Evolutionary conservation across 2,113 vertebrate species (phyloP).

Genomic region (Thalassoma bifasciatum): DNA sequence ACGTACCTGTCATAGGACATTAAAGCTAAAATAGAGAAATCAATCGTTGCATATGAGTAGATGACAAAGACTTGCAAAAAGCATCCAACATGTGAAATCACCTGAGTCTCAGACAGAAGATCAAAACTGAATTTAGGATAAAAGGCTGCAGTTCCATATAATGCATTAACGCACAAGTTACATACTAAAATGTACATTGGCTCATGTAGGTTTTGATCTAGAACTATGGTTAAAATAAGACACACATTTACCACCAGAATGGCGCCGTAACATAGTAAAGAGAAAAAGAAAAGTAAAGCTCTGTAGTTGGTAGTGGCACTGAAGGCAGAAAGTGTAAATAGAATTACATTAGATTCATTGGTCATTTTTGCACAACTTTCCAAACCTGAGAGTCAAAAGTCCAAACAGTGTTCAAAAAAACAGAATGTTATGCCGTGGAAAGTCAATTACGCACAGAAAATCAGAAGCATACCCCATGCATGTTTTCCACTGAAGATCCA

Average conservation of each 20-base stretch:
- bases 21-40: conserved; percentile 6
- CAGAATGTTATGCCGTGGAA: background rate
- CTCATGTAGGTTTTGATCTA: conserved; percentile 25
- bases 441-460: background rate
- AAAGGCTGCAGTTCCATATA: conserved; percentile 27
- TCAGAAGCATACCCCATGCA: background rate
- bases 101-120: conserved; percentile 7
- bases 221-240: background rate
- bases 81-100: conserved; percentile 20
- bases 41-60: conserved; percentile 10
- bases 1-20: conserved; percentile 47
- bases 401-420: background rate
- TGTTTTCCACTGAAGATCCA: background rate
- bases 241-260: conserved; percentile 12
- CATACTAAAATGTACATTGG: conserved; percentile 34
- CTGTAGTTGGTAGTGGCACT: conserved; percentile 25
- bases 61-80: conserved; percentile 17
- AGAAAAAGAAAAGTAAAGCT: conserved; percentile 29
- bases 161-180: conserved; percentile 17
- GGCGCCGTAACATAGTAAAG: conserved; percentile 17
- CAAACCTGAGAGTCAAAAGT: background rate
- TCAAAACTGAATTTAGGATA: conserved; percentile 24
- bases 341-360: conserved; percentile 6
- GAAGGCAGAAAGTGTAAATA: conserved; percentile 39
- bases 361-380: background rate